Percentiles rank a stretch among this genome's conserved stretches.
Conservation (phyloP, 1,140 invertebrate species). For the Metaphire vulgaris region DNA sequence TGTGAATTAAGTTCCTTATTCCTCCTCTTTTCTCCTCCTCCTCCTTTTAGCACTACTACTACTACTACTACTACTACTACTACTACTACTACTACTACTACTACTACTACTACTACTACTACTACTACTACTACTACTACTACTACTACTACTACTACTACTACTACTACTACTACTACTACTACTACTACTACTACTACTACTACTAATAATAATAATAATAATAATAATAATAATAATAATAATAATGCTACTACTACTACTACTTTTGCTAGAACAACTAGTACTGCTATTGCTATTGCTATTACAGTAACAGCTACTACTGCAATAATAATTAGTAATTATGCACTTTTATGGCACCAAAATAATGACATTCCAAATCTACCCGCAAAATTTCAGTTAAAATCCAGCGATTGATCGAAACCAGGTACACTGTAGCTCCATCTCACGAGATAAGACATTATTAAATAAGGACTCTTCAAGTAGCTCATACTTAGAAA, state of each 20-base stretch:
- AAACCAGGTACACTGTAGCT: too few relatives aligned
- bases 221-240: background rate
- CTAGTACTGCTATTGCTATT: background rate
- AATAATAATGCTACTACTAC: background rate
- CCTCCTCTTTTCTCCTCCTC: too few relatives aligned
- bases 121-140: constrained; percentile 2
- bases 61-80: constrained; percentile 2
- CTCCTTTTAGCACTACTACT: too few relatives aligned
- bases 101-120: constrained; percentile 2
- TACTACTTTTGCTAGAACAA: background rate
- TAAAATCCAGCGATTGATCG: too few relatives aligned
- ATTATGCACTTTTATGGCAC: background rate
- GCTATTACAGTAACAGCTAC: background rate
- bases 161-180: constrained; percentile 2
- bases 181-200: constrained; percentile 2
- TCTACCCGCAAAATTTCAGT: too few relatives aligned
- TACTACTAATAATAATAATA: background rate
- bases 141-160: constrained; percentile 3
- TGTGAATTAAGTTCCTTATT: too few relatives aligned
- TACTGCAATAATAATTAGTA: background rate
- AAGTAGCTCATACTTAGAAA: too few relatives aligned
- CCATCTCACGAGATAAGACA: too few relatives aligned
- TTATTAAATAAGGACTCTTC: too few relatives aligned
- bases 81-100: background rate
- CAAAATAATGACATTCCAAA: too few relatives aligned